Evolutionary conservation across 1,140 invertebrate genomes (phyloP), one percentile per base, ranked within the genome.

Genomic region (Physella acuta): DNA sequence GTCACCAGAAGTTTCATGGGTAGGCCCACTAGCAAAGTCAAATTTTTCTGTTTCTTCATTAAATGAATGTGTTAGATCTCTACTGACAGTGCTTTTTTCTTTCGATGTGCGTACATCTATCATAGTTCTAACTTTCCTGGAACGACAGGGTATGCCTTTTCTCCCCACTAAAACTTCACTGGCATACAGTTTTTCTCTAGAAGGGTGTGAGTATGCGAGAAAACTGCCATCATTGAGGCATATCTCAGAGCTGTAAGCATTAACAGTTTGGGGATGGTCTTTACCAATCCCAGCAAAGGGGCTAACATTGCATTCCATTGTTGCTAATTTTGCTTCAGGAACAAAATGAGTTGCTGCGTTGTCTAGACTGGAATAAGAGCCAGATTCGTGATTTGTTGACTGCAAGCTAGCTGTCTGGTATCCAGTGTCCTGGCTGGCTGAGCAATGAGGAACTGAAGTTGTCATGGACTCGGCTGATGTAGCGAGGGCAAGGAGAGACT

Each of bases 341-440:
- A n/a, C n/a, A n/a, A n/a, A n/a, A n/a, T n/a, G n/a, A n/a, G n/a
- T n/a, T n/a, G n/a, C n/a, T n/a, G n/a, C n/a, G n/a, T n/a, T n/a
- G n/a, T 20, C 37, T 26, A 63, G 26, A 30, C 51, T 63, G n/a
- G 30, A 39, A 36, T 56, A 56, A n/a, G 64, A 67, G 14, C 31
- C 36, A 28, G 30, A 67, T 17, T 67, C 64, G 3, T 51, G 62
- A 39, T 37, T 55, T n/a, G 52, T 56, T 24, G 64, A 55, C 52
- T 67, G 64, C 31, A 67, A 30, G 36, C 66, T 68, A 39, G 66
- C 39, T 1, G 66, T 68, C 49, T 68, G 53, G 39, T 68, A 68
- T n/a, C 66, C 66, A 17, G 66, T 68, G 28, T 68, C 66, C 33
- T 68, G 66, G 20, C 52, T 56, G 16, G 64, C 34, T 17, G 30